Conservation (phyloP, 2,888 invertebrate species). For the Drosophila borealis region DNA sequence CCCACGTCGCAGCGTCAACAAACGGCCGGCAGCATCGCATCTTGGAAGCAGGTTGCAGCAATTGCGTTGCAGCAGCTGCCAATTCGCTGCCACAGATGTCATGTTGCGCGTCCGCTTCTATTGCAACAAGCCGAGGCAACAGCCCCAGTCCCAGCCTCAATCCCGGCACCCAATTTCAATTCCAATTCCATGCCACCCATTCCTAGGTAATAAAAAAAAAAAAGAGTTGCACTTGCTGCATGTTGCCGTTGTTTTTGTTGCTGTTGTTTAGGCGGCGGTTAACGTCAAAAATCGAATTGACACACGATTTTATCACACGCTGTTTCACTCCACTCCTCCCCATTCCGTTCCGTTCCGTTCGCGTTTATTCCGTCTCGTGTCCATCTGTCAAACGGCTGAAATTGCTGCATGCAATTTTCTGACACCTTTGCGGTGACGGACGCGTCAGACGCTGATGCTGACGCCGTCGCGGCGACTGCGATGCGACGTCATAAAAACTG, state of each 20-base stretch:
- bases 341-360: constrained; percentile 18
- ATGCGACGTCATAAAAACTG: constrained; percentile 67
- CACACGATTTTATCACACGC: constrained; percentile 76
- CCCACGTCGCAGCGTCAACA: constrained; percentile 36
- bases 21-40: constrained; percentile 17
- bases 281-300: constrained; percentile 77
- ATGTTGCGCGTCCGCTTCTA: constrained; percentile 78
- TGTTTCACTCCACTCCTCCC: constrained; percentile 26
- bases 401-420: constrained; percentile 69
- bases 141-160: constrained; percentile 26
- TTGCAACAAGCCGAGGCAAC: constrained; percentile 65
- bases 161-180: constrained; percentile 24
- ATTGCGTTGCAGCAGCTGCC: constrained; percentile 61
- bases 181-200: constrained; percentile 16
- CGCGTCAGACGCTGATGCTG: constrained; percentile 54
- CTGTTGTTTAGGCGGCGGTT: constrained; percentile 75
- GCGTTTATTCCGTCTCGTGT: constrained; percentile 30
- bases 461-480: constrained; percentile 43
- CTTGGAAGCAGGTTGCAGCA: constrained; percentile 53
- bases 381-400: constrained; percentile 67
- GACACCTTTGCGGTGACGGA: constrained; percentile 77
- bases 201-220: constrained; percentile 37
- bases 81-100: constrained; percentile 81
- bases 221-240: constrained; percentile 8
- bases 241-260: constrained; percentile 13